Conservation (phyloP, 2,888 invertebrate species). For the Eretmocerus hayati region DNA sequence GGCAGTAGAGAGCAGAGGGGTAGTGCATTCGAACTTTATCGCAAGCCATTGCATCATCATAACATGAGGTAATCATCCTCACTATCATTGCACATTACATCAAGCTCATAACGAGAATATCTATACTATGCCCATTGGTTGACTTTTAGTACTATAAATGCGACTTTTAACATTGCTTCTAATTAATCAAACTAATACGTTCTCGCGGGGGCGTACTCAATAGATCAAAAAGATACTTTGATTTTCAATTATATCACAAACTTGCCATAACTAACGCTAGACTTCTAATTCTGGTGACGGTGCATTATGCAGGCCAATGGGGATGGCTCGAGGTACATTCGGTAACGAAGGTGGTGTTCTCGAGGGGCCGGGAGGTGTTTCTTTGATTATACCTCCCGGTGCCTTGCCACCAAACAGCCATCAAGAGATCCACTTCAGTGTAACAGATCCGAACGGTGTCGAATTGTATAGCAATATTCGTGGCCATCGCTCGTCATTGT, state of each 20-base stretch:
- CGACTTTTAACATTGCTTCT: no score
- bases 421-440: conserved; percentile 91
- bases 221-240: no score
- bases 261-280: no score
- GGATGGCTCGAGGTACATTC: conserved; percentile 53
- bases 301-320: conserved; percentile 26
- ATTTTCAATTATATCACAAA: no score
- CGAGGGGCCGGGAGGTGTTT: conserved; percentile 84
- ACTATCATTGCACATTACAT: no score
- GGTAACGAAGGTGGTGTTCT: conserved; percentile 75
- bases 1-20: conserved; percentile 85
- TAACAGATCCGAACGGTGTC: conserved; percentile 74
- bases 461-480: conserved; percentile 55
- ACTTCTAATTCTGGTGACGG: conserved; percentile 20
- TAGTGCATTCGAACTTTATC: conserved; percentile 90
- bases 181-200: no score
- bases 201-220: no score
- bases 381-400: conserved; percentile 79
- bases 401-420: conserved; percentile 75
- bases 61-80: conserved; percentile 78
- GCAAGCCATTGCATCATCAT: conserved; percentile 81
- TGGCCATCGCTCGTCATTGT: conserved; percentile 37
- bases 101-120: no score
- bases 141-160: no score
- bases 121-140: no score